Evolutionary conservation across 2,113 vertebrate species (phyloP), one percentile per base, ranked within the genome.

Genomic region (Cyprinodon brontotheroides): DNA sequence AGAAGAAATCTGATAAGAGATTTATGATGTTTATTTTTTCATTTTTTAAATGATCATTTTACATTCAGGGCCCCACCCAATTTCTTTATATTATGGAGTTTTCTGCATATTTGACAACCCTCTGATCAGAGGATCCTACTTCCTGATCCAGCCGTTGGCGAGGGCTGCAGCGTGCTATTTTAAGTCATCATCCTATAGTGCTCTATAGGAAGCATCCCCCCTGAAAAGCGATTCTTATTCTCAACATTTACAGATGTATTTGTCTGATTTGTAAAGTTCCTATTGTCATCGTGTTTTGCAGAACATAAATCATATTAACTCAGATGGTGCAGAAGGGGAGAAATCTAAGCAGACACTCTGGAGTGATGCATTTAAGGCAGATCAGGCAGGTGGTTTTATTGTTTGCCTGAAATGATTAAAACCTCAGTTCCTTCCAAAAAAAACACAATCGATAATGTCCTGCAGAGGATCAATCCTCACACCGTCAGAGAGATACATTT

Each of bases 381-480:
- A 41, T 61, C 45, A 0, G 1, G 7, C 50, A n/a, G 59, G 71
- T 80, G 74, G 64, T 6, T 41, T 41, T 41, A 41, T 41, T 9
- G 4, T 9, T 41, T 41, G 9, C 17, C 11, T 40, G 12, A 41
- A 22, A 62, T 83, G 45, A 74, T 80, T 88, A 72, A 81, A 50
- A 74, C 36, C 57, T 12, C 37, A 74, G 59, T 64, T 65, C 53
- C 60, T 48, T 71, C 70, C 40, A 74, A 48, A 75, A 70, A 75
- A 75, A 78, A 78, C 81, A 60, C 65, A 83, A 4, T 75, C 71
- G 10, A 61, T 64, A 74, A 41, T 61, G 71, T 59, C 74, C 81
- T 70, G 59, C 8, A 1, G 65, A 36, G 14, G 73, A 88, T 90
- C 88, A 83, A 61, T 77, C 86, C 83, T 75, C 75, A 77, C 2